These are phyloP conservation scores for Saguinus midas DNA, from an alignment of 2,113 vertebrate genomes.

Conservation along the genomic window DNA sequence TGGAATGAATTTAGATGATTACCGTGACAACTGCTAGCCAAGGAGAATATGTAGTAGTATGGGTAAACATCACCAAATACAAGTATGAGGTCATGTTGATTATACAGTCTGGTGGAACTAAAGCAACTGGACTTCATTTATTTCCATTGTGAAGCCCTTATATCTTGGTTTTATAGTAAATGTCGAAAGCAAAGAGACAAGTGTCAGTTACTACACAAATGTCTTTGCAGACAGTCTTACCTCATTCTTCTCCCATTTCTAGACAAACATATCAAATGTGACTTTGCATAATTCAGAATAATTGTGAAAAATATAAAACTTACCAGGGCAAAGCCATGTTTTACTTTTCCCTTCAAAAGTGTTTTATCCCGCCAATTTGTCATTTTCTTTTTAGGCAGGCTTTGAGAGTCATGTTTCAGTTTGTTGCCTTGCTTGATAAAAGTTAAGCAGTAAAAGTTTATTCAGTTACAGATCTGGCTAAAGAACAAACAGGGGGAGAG, in stretches of 20 bases:
- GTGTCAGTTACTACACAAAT: background rate
- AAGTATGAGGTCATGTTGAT: background rate
- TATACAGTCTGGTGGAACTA: background rate
- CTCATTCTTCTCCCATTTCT: conserved; percentile 2
- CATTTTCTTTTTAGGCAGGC: background rate
- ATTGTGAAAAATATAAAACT: conserved; percentile 28
- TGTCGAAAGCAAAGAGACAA: background rate
- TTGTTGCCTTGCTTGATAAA: background rate
- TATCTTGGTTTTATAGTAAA: background rate
- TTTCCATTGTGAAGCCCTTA: conserved; percentile 8
- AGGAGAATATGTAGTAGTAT: background rate
- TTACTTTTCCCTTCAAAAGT: background rate
- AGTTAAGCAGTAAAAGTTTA: background rate
- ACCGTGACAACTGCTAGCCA: conserved; percentile 15
- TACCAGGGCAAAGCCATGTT: background rate
- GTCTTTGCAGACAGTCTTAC: background rate
- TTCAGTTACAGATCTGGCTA: background rate
- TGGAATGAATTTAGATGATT: conserved; percentile 22
- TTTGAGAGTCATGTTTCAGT: conserved; percentile 15
- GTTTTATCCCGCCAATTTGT: background rate
- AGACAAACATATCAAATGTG: background rate
- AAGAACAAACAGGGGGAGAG: background rate
- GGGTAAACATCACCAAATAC: background rate
- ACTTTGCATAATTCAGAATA: background rate
- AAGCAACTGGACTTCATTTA: conserved; percentile 11